Evolutionary conservation across 2,113 vertebrate species (phyloP), one percentile per base, ranked within the genome.

Genomic region (Corvus moneduloides): DNA sequence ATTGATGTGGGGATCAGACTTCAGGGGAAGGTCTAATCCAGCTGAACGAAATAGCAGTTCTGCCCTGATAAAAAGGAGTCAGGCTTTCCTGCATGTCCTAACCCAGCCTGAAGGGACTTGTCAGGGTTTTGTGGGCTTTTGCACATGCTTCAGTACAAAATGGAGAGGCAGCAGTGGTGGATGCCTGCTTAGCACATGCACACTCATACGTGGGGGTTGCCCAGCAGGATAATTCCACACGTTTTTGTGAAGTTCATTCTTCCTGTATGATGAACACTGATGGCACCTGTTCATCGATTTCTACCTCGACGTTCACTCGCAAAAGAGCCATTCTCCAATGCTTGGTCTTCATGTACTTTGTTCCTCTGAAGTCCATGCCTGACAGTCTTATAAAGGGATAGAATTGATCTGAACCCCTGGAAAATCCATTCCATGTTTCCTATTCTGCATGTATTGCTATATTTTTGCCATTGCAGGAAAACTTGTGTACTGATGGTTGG

Each of bases 401-500:
- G n/a, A 83, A 56, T 30, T 43, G 18, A 10, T n/a, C 19, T 46
- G 35, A 59, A 51, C 0, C 5, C 49, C 35, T 58, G 61, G 37
- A 35, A 94, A 87, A 48, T 21, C 19, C 11, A 2, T 46, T 61
- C 63, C 3, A 1, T 7, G 1, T 61, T 72, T 54, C 17, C 13
- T 32, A 0, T 48, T 89, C 55, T 71, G 6, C 19, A 4, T 3
- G 2, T 43, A 30, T 43, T 0, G 0, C 39, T 68, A 7, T 1
- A 3, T 62, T 83, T 73, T 69, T 90, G n/a, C 19, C 12, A 4
- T 6, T 22, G 27, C 20, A 43, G 49, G 26, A 51, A 16, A 76
- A 58, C 37, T 33, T 30, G 11, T 12, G 20, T 67, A 2, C 17
- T 28, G 24, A 6, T 30, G 28, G 12, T 41, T 46, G 33, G 9